Evolutionary conservation across 1,140 invertebrate species (phyloP).

Genomic region (Stegodyphus mimosarum): DNA sequence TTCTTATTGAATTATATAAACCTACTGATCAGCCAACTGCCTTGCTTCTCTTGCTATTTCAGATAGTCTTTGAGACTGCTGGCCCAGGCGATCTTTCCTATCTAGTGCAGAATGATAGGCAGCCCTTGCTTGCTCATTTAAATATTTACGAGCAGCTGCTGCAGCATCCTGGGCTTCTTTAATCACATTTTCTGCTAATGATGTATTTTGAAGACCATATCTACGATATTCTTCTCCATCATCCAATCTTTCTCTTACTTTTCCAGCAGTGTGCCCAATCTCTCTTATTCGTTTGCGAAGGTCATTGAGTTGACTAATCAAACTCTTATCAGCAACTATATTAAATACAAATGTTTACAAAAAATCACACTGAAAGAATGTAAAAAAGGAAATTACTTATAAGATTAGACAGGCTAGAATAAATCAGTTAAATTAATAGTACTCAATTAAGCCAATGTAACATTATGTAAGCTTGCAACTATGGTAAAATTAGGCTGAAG

Average conservation of each 20-base stretch:
- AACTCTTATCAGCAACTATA: conserved; percentile 71
- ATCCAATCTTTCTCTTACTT: conserved; percentile 68
- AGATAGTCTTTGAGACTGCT: conserved; percentile 92
- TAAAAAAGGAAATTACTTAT: too few relatives aligned
- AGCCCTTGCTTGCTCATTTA: conserved; percentile 81
- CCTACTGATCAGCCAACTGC: conserved; percentile 80
- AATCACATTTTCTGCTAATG: conserved; percentile 79
- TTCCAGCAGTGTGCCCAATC: conserved; percentile 70
- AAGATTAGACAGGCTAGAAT: too few relatives aligned
- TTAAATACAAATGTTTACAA: not conserved
- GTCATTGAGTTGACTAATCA: conserved; percentile 78
- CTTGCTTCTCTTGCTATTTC: conserved; percentile 87
- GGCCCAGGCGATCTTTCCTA: conserved; percentile 85
- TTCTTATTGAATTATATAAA: not conserved
- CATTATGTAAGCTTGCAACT: too few relatives aligned
- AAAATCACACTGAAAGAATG: too few relatives aligned
- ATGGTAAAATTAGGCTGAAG: not conserved
- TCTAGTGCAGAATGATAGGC: conserved; percentile 83
- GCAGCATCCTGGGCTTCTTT: conserved; percentile 78
- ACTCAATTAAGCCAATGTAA: too few relatives aligned
- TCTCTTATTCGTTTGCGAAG: conserved; percentile 76
- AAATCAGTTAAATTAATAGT: too few relatives aligned
- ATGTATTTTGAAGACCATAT: conserved; percentile 73
- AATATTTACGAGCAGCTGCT: conserved; percentile 77
- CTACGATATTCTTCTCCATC: conserved; percentile 36